Evolutionary conservation across 1,140 invertebrate species (phyloP).

Genomic region (Luehdorfia chinensis): DNA sequence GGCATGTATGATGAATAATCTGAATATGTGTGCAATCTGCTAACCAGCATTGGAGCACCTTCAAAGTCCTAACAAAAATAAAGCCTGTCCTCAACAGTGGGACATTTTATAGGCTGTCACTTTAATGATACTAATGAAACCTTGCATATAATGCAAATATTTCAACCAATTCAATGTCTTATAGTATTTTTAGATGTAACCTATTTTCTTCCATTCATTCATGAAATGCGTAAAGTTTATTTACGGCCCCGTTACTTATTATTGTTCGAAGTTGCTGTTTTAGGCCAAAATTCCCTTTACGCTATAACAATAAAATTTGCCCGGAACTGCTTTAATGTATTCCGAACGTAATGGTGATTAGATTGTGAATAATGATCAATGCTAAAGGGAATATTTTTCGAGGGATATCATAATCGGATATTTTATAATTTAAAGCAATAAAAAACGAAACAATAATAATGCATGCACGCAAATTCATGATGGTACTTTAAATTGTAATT

Average conservation of each 20-base stretch:
- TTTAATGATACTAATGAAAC: too few relatives aligned
- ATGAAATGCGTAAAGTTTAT: conserved; percentile 3
- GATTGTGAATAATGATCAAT: conserved; percentile 2
- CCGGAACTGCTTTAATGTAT: conserved; percentile 6
- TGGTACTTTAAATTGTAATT: conserved; percentile 30
- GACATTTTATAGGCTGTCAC: too few relatives aligned
- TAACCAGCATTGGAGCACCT: too few relatives aligned
- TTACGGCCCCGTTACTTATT: neutral
- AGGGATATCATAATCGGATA: conserved; percentile 8
- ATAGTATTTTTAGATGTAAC: too few relatives aligned
- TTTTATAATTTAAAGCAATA: conserved; percentile 45
- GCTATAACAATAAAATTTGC: conserved; percentile 2
- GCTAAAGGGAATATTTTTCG: conserved; percentile 8
- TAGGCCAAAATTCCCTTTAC: neutral
- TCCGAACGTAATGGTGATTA: conserved; percentile 8
- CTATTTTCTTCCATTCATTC: too few relatives aligned
- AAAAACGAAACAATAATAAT: conserved; percentile 29
- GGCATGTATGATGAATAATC: too few relatives aligned
- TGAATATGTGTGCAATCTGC: too few relatives aligned
- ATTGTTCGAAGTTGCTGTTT: neutral
- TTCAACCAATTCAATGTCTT: too few relatives aligned
- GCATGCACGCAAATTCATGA: conserved; percentile 31
- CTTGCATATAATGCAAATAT: too few relatives aligned
- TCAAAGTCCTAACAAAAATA: too few relatives aligned
- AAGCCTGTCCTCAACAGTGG: too few relatives aligned